Evolutionary conservation across 2,797 vertebrate species (phyloP), one percentile per base, ranked within the genome.

Genomic region (Leptatherina wallacei): DNA sequence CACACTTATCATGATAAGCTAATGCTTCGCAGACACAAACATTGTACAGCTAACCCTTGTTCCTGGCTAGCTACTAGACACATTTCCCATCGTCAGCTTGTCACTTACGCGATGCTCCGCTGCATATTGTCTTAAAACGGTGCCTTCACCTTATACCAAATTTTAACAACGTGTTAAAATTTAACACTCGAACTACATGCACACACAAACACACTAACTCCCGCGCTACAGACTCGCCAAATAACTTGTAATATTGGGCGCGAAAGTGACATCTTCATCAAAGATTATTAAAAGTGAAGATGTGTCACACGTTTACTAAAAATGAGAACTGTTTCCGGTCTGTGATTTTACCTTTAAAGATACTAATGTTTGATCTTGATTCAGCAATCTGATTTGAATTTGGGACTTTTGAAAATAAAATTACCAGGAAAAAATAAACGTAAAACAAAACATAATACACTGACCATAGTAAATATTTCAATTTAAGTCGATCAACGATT

Each of bases 21-120:
- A 1, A 12, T 8, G 10, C 1, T 36, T 42, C 0, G 20, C 7
- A 18, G 0, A 36, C 1, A 27, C 44, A 32, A 9, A 20, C 18
- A 30, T 22, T n/a, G 16, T 30, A 2, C 2, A 63, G 65, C 61
- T 62, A 73, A 47, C 7, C 6, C 12, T 49, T 13, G 0, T 0
- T 47, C 13, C 32, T 6, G 55, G 1, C 5, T 1, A 30, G 52
- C 59, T 69, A 49, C 47, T 0, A 16, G 0, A 22, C 62, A 61
- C 7, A 0, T 52, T 20, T 18, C 54, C 13, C 10, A 2, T 0
- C 16, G 2, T 16, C 0, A 2, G 1, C 1, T 4, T 0, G 6
- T 6, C 60, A 94, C 94, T 95, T 67, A 95, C 94, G 95, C 91
- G 61, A 95, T 95, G 76, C 94, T 95, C 36, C 95, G 91, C 88